phyloP scores from a whole-genome alignment of 2,113 vertebrate genomes.

The Mungos mungo region DNA sequence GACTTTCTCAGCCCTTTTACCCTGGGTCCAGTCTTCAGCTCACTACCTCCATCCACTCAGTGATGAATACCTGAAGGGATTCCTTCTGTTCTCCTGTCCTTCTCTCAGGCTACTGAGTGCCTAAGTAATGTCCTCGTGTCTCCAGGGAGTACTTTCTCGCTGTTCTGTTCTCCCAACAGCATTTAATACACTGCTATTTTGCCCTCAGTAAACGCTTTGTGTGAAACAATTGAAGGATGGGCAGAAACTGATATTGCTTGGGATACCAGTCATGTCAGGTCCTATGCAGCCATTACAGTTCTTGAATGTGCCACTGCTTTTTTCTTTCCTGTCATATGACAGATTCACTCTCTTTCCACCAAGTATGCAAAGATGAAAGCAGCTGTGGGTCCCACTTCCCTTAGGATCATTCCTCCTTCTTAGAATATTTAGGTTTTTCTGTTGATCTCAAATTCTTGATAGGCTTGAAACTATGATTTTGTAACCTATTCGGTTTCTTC shows the following conservation, averaged over 20 bases:
- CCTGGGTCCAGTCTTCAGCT: neutral
- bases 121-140: neutral
- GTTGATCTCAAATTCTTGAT: neutral
- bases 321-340: too few species aligned
- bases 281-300: neutral
- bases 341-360: neutral
- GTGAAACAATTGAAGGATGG: neutral
- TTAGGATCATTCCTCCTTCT: neutral
- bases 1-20: neutral
- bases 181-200: neutral
- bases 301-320: neutral
- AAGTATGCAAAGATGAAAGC: neutral
- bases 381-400: neutral
- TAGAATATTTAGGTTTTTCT: neutral
- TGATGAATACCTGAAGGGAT: neutral
- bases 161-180: neutral
- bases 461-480: neutral
- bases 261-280: neutral
- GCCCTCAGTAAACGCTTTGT: neutral
- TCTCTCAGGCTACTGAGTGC: too few species aligned
- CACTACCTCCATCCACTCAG: too few species aligned
- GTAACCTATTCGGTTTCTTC: neutral
- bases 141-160: neutral
- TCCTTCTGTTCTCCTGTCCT: neutral
- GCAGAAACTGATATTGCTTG: neutral